A percentile compares a stretch with the other conserved stretches of the same genome.
Evolutionary conservation across 2,888 invertebrate genomes (phyloP).

Genomic region (Junonia oenone): DNA sequence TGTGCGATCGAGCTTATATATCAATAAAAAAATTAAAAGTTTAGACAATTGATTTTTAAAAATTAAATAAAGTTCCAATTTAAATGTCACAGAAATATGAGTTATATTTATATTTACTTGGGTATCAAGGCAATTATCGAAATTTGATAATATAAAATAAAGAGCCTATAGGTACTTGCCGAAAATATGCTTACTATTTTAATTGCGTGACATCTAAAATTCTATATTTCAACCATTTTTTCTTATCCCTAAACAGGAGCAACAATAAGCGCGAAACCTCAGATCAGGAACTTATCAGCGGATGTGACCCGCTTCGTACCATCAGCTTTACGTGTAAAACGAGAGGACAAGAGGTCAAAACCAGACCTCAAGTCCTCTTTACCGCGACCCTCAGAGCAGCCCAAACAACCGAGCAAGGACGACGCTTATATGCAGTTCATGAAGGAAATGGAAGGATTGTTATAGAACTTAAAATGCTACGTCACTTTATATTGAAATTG

Average conservation of each 20-base stretch:
- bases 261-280: conserved; percentile 97
- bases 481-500: not conserved
- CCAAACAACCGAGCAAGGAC: conserved; percentile 88
- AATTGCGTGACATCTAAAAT: too few species aligned
- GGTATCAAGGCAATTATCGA: too few species aligned
- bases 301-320: conserved; percentile 98
- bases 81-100: too few species aligned
- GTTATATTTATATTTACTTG: too few species aligned
- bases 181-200: too few species aligned
- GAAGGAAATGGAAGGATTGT: conserved; percentile 97
- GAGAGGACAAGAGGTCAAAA: conserved; percentile 86
- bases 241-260: conserved; percentile 72
- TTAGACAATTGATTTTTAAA: too few species aligned
- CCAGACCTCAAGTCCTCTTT: conserved; percentile 75
- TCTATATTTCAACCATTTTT: not conserved
- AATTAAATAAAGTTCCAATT: too few species aligned
- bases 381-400: conserved; percentile 71
- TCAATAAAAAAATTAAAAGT: too few species aligned
- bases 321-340: conserved; percentile 93
- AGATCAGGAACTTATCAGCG: conserved; percentile 94
- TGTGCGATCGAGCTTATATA: too few species aligned
- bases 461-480: conserved; percentile 69
- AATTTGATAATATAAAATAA: too few species aligned
- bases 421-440: conserved; percentile 99
- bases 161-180: too few species aligned